Percentiles rank a stretch among this genome's conserved stretches.
Evolutionary conservation across 2,888 invertebrate species (phyloP).

Genomic region (Drosophila pegasa): DNA sequence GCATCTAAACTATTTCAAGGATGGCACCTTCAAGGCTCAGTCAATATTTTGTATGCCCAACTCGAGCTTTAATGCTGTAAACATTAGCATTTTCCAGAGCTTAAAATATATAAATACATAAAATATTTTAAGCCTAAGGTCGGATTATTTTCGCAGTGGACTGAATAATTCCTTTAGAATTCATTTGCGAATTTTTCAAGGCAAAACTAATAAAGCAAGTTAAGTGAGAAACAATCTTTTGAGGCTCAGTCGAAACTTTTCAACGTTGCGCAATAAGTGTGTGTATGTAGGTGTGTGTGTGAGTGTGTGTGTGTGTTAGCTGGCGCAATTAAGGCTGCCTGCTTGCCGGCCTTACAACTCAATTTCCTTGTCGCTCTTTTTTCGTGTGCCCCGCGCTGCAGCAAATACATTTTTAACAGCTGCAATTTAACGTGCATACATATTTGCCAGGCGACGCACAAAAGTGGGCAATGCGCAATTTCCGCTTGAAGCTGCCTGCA

Average conservation of each 20-base stretch:
- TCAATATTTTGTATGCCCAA: neutral
- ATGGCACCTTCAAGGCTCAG: neutral
- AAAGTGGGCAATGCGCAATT: slow-evolving; percentile 71
- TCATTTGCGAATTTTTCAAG: neutral
- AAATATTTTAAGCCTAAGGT: neutral
- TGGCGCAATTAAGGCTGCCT: slow-evolving; percentile 52
- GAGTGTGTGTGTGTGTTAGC: neutral
- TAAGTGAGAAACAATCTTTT: neutral
- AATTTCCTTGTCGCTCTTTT: slow-evolving; percentile 57
- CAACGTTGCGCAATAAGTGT: neutral
- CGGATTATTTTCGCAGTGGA: neutral
- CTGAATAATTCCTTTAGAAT: neutral
- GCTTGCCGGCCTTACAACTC: slow-evolving; percentile 52
- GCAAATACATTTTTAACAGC: slow-evolving; percentile 69
- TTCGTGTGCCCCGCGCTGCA: slow-evolving; percentile 32
- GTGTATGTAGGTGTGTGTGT: neutral
- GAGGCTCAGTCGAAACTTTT: neutral
- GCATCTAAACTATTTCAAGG: neutral
- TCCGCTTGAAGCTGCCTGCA: slow-evolving; percentile 52
- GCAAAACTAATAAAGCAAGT: neutral
- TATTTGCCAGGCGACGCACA: slow-evolving; percentile 66
- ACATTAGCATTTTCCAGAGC: neutral
- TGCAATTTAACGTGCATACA: slow-evolving; percentile 63
- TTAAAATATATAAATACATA: neutral
- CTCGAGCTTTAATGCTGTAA: neutral